Evolutionary conservation across 1,140 invertebrate species (phyloP).

Genomic region (Drosophila setifemur): DNA sequence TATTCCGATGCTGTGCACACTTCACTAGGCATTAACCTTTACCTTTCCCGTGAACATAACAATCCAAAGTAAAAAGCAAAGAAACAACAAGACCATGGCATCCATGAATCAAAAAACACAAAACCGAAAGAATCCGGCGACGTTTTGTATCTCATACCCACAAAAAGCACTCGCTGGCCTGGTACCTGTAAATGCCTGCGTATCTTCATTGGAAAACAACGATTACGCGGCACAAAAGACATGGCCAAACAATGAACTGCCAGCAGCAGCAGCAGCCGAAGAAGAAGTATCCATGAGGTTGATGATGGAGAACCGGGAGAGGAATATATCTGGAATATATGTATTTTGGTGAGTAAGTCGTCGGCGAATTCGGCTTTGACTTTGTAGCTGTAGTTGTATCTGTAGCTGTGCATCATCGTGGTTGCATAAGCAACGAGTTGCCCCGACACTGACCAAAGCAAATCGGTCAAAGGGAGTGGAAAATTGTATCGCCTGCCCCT

Average conservation of each 20-base stretch:
- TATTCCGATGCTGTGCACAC: slow-evolving; percentile 69
- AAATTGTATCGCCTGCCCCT: slow-evolving; percentile 51
- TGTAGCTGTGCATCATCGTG: slow-evolving; percentile 38
- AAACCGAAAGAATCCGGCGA: slow-evolving; percentile 64
- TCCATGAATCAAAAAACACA: slow-evolving; percentile 72
- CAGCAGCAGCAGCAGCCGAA: neutral
- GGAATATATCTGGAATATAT: slow-evolving; percentile 7
- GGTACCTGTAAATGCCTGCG: slow-evolving; percentile 31
- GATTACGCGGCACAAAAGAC: slow-evolving; percentile 78
- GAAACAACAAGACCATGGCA: slow-evolving; percentile 47
- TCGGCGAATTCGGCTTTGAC: slow-evolving; percentile 56
- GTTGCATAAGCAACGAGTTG: slow-evolving; percentile 58
- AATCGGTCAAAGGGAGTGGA: slow-evolving; percentile 62
- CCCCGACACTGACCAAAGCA: slow-evolving; percentile 42
- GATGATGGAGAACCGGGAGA: slow-evolving; percentile 24
- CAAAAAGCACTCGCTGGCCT: slow-evolving; percentile 19
- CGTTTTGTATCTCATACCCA: slow-evolving; percentile 65
- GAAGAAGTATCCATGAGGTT: slow-evolving; percentile 7
- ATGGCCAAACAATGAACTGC: slow-evolving; percentile 67
- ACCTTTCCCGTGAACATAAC: slow-evolving; percentile 65
- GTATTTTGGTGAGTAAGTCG: slow-evolving; percentile 49
- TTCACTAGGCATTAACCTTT: slow-evolving; percentile 79
- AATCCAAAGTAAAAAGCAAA: slow-evolving; percentile 35
- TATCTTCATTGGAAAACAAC: slow-evolving; percentile 75
- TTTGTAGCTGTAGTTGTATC: slow-evolving; percentile 16